These are phyloP conservation scores for Dynastes grantii DNA, from an alignment of 2,888 invertebrate species.

Conservation along the genomic window DNA sequence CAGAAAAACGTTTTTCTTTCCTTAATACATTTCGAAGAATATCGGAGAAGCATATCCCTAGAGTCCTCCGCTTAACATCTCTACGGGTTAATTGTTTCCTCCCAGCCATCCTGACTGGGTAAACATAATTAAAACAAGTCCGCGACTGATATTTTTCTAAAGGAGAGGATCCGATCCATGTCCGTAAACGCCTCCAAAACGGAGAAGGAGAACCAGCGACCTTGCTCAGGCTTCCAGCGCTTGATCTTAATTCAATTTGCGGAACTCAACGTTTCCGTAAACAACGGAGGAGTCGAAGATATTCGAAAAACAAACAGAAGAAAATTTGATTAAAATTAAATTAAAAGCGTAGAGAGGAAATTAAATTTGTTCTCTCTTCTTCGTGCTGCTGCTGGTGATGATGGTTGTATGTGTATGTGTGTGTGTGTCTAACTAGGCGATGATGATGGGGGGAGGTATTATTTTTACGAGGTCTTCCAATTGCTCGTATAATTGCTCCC, in stretches of 20 bases:
- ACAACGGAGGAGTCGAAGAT: slow-evolving; percentile 10
- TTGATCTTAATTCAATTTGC: slow-evolving; percentile 14
- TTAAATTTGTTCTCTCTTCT: slow-evolving; percentile 24
- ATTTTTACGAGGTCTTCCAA: slow-evolving; percentile 3
- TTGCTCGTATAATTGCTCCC: background rate
- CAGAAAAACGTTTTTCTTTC: too few species aligned
- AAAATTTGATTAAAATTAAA: slow-evolving; percentile 44
- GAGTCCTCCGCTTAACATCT: too few species aligned
- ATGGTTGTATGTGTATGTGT: background rate
- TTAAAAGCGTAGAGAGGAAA: slow-evolving; percentile 32
- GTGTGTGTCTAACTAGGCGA: background rate
- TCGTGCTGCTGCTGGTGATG: background rate
- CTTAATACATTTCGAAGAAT: too few species aligned
- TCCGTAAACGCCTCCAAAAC: background rate
- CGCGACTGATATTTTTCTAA: background rate
- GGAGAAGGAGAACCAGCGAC: background rate
- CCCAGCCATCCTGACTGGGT: background rate
- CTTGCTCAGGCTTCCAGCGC: background rate
- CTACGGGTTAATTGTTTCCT: background rate
- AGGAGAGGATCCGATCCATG: background rate
- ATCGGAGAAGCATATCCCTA: too few species aligned
- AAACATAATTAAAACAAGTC: slow-evolving; percentile 7
- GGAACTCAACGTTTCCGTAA: background rate
- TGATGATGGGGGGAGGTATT: slow-evolving; percentile 12
- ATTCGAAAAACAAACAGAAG: slow-evolving; percentile 37